A percentile compares a stretch with the other conserved stretches of the same genome.
These are phyloP conservation scores for Pleuronectes platessa DNA, from an alignment of 2,113 vertebrate species.

Conservation along the genomic window DNA sequence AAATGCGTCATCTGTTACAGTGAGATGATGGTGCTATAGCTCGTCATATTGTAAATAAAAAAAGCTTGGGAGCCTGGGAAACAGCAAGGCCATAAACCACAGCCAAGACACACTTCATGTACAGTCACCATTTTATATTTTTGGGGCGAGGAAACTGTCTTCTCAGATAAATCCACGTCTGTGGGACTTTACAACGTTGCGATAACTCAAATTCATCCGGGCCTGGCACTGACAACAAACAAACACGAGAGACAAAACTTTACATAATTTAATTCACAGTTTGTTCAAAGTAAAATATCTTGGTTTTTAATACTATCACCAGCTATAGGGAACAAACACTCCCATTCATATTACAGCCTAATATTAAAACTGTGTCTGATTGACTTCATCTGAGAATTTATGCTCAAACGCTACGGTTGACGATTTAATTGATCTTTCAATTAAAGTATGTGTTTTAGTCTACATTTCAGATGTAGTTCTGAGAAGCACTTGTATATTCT, in stretches of 20 bases:
- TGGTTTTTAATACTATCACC: not conserved
- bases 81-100: constrained; percentile 25
- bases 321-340: not conserved
- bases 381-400: not conserved
- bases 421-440: not conserved
- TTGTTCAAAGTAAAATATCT: not conserved
- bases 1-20: constrained; percentile 32
- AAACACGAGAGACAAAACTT: not conserved
- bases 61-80: constrained; percentile 4
- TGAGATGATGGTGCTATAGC: constrained; percentile 11
- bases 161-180: constrained; percentile 26
- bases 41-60: constrained; percentile 48
- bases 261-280: not conserved
- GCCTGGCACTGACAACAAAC: not conserved
- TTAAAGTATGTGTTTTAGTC: not conserved
- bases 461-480: not conserved
- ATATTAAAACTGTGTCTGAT: not conserved
- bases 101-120: not conserved
- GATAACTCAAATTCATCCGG: constrained; percentile 20
- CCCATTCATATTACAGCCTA: not conserved
- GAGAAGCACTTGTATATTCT: not conserved
- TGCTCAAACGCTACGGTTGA: not conserved
- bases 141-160: constrained; percentile 5
- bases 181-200: constrained; percentile 5
- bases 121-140: constrained; percentile 12